These are phyloP conservation scores for Telmatochromis sp. DNA, from an alignment of 2,113 vertebrate species.

Conservation along the genomic window DNA sequence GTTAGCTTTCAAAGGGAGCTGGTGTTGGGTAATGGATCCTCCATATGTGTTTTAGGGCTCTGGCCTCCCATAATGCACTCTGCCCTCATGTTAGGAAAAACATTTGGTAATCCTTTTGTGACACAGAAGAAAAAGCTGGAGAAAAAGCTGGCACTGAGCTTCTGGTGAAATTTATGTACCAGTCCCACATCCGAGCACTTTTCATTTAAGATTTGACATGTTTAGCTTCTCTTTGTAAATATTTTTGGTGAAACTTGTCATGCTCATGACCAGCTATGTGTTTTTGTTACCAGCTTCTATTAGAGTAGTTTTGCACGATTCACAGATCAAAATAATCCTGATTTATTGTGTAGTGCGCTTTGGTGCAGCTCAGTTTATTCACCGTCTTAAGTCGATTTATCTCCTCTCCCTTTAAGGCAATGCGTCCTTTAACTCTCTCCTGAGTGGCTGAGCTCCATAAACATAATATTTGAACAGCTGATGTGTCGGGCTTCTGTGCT, in stretches of 20 bases:
- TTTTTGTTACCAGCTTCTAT: not conserved
- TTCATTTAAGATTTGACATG: not conserved
- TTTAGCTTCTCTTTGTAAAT: not conserved
- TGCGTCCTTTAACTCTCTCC: not conserved
- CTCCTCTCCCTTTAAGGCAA: not conserved
- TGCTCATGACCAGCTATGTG: not conserved
- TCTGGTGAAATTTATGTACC: not conserved
- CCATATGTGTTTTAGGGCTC: constrained; percentile 1
- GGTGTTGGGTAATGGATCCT: constrained; percentile 6
- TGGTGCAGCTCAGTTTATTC: not conserved
- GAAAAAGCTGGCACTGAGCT: not conserved
- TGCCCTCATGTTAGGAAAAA: not conserved
- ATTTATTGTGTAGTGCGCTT: not conserved
- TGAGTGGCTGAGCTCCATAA: not conserved
- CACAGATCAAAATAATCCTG: not conserved
- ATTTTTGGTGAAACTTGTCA: not conserved
- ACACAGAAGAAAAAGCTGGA: not conserved
- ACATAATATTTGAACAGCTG: not conserved
- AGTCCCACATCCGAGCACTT: not conserved
- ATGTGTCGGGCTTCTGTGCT: not conserved
- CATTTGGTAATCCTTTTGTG: not conserved
- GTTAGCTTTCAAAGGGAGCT: not conserved
- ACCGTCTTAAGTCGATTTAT: not conserved
- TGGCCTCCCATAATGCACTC: not conserved
- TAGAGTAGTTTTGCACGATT: not conserved